phyloP scores from a whole-genome alignment of 2,888 invertebrate species.

The Drosophila parthenogenetica region DNA sequence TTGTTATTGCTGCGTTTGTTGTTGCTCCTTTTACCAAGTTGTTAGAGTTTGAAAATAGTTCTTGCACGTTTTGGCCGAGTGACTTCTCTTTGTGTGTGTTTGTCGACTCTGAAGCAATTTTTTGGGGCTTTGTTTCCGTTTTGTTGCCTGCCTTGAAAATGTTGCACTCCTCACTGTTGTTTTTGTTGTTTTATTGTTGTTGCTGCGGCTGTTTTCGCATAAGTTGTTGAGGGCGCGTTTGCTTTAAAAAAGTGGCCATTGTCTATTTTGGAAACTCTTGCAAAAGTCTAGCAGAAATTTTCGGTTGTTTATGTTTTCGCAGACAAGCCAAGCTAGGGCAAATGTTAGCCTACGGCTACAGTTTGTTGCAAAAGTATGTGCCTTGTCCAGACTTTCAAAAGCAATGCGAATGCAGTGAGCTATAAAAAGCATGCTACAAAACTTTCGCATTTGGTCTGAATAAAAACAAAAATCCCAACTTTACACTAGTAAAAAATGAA shows the following conservation, averaged over 20 bases:
- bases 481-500: too few species aligned
- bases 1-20: conserved; percentile 27
- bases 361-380: conserved; percentile 39
- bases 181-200: conserved; percentile 17
- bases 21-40: conserved; percentile 54
- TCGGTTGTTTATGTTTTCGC: conserved; percentile 55
- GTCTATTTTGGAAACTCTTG: conserved; percentile 72
- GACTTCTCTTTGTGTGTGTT: conserved; percentile 66
- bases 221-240: conserved; percentile 54
- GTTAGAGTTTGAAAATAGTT: conserved; percentile 72
- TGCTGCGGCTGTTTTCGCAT: conserved; percentile 20
- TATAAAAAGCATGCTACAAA: neutral
- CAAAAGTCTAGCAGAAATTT: conserved; percentile 47
- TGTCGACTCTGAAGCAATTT: conserved; percentile 62
- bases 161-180: conserved; percentile 55
- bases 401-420: neutral
- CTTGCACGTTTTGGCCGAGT: conserved; percentile 77
- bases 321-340: conserved; percentile 25
- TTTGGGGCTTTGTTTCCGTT: conserved; percentile 73
- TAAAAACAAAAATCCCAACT: too few species aligned
- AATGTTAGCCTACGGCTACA: conserved; percentile 48
- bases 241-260: conserved; percentile 54
- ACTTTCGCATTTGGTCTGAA: neutral
- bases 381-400: conserved; percentile 4
- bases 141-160: conserved; percentile 64